These are phyloP conservation scores for Liolophura sinensis DNA, from an alignment of 1,140 invertebrate genomes.

Conservation along the genomic window DNA sequence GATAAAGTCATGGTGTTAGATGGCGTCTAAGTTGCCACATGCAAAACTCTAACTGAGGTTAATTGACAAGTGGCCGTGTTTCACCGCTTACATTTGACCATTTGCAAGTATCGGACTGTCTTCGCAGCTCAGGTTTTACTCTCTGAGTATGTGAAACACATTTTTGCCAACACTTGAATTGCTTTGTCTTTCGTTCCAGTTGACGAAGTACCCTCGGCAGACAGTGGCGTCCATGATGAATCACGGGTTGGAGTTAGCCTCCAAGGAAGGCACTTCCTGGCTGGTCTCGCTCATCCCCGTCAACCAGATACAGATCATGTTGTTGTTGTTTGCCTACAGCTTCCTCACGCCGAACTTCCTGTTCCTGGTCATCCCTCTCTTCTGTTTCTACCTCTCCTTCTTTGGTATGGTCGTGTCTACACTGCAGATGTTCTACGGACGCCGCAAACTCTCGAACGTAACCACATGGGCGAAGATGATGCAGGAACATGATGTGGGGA, in stretches of 20 bases:
- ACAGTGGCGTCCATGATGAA: conserved; percentile 75
- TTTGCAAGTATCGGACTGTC: no score
- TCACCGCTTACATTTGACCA: no score
- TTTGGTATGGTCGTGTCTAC: conserved; percentile 75
- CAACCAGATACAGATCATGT: conserved; percentile 68
- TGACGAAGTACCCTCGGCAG: conserved; percentile 42
- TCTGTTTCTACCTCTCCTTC: conserved; percentile 74
- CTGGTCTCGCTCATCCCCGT: conserved; percentile 75
- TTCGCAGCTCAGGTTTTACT: no score
- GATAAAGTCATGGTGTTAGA: no score
- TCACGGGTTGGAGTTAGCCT: conserved; percentile 77
- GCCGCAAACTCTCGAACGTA: conserved; percentile 42
- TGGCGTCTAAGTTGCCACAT: no score
- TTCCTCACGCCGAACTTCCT: conserved; percentile 70
- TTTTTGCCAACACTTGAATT: not conserved
- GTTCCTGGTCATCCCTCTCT: conserved; percentile 69
- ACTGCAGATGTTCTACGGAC: conserved; percentile 70
- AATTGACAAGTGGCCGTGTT: no score
- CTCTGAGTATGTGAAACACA: no score
- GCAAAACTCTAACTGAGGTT: no score
- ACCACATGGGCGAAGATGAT: conserved; percentile 35
- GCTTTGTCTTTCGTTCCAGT: conserved; percentile 17
- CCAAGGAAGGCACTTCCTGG: conserved; percentile 77
- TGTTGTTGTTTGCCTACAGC: conserved; percentile 71
- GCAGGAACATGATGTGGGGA: conserved; percentile 37